Percentiles rank a stretch among this genome's conserved stretches.
These are phyloP conservation scores for Cossypha heuglini DNA, from an alignment of 2,797 vertebrate genomes.

Conservation along the genomic window DNA sequence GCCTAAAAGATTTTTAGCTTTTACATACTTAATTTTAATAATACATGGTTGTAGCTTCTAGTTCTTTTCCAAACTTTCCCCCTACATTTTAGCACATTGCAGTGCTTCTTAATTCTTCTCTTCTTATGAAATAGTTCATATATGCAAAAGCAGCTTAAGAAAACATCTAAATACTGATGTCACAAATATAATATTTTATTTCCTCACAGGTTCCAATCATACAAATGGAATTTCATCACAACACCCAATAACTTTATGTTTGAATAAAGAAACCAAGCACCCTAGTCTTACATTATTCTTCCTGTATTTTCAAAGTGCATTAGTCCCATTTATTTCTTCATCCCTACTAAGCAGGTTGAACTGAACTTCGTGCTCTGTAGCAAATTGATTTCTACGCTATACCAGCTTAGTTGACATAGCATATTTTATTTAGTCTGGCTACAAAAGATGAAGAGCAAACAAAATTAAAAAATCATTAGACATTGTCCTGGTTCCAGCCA, in stretches of 20 bases:
- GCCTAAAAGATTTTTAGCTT: neutral
- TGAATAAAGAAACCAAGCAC: neutral
- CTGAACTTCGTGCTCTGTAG: neutral
- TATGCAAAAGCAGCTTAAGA: neutral
- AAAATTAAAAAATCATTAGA: neutral
- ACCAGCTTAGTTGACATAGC: neutral
- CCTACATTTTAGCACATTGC: neutral
- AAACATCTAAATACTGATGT: neutral
- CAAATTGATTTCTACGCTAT: neutral
- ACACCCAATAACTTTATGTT: neutral
- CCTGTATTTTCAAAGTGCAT: neutral
- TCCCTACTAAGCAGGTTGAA: neutral
- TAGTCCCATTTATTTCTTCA: neutral
- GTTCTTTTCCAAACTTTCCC: accelerated
- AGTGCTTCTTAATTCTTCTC: neutral
- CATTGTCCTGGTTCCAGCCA: neutral
- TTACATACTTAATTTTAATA: neutral
- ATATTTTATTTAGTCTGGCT: neutral
- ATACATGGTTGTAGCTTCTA: neutral
- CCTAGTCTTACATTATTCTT: neutral
- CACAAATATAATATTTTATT: neutral
- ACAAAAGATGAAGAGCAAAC: neutral
- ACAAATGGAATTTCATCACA: neutral
- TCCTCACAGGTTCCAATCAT: neutral
- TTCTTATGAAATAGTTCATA: neutral